These are phyloP conservation scores for Solenopsis fugax DNA, from an alignment of 1,140 invertebrate genomes.

Conservation along the genomic window DNA sequence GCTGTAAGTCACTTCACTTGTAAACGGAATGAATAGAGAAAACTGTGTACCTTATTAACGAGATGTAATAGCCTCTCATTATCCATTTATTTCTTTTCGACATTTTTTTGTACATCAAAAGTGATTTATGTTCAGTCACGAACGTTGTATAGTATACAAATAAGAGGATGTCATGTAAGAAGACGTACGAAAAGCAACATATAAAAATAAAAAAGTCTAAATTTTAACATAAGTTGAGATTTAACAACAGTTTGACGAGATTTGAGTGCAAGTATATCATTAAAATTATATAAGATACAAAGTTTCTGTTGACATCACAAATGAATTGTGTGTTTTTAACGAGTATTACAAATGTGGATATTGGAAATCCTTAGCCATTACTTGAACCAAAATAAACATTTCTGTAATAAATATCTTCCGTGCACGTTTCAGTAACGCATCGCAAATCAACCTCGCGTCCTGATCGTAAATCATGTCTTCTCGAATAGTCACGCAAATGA, in stretches of 20 bases:
- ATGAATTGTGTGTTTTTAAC: not conserved
- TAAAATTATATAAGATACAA: not conserved
- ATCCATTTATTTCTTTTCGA: not conserved
- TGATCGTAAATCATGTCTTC: conserved; percentile 43
- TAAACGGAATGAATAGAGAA: not conserved
- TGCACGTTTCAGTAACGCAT: not conserved
- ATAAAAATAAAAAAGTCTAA: not conserved
- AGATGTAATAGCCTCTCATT: not conserved
- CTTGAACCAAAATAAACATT: not conserved
- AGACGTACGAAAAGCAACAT: not conserved
- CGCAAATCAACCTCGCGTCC: conserved; percentile 7
- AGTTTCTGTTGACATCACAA: not conserved
- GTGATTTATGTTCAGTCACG: not conserved
- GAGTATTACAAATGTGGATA: too few relatives aligned
- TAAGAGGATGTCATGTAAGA: not conserved
- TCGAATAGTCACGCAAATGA: conserved; percentile 54
- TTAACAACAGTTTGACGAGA: not conserved
- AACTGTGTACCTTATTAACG: not conserved
- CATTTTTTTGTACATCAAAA: not conserved
- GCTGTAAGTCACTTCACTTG: not conserved
- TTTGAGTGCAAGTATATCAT: not conserved
- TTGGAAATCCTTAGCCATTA: not conserved
- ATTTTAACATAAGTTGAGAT: not conserved
- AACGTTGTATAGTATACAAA: not conserved
- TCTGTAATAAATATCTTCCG: not conserved